Conservation (phyloP, 2,888 invertebrate genomes). For the Brenthis daphne region DNA sequence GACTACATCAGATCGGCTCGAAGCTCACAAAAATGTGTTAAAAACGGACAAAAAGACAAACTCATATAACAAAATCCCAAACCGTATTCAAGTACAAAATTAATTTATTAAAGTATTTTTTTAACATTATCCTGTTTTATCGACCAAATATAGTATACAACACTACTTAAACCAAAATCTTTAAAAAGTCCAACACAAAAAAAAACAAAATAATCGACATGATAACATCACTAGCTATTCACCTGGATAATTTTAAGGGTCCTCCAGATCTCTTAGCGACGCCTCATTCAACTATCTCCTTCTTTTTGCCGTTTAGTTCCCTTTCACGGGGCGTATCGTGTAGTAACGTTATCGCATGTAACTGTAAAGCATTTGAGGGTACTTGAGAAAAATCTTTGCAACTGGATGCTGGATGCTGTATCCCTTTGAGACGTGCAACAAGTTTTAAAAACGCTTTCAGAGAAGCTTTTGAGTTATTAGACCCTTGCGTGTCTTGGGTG, state of each 20-base stretch:
- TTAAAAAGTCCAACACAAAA: neutral
- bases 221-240: conserved; percentile 47
- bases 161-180: neutral
- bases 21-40: too few relatives aligned
- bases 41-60: too few relatives aligned
- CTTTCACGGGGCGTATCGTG: conserved; percentile 24
- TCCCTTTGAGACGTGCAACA: conserved; percentile 29
- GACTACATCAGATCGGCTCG: too few relatives aligned
- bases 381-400: conserved; percentile 26
- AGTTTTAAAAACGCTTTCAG: conserved; percentile 9
- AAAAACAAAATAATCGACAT: conserved; percentile 31
- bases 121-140: too few relatives aligned
- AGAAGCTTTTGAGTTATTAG: conserved; percentile 18
- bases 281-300: conserved; percentile 53
- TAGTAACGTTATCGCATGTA: conserved; percentile 17
- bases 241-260: conserved; percentile 72
- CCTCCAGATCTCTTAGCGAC: conserved; percentile 46
- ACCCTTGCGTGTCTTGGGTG: conserved; percentile 8
- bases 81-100: too few relatives aligned
- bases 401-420: conserved; percentile 15
- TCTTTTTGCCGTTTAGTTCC: conserved; percentile 48
- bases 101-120: too few relatives aligned
- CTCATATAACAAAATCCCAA: too few relatives aligned
- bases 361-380: conserved; percentile 6
- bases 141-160: neutral